Evolutionary conservation across 2,888 invertebrate genomes (phyloP).

Genomic region (Cataglyphis rosenhaueri): DNA sequence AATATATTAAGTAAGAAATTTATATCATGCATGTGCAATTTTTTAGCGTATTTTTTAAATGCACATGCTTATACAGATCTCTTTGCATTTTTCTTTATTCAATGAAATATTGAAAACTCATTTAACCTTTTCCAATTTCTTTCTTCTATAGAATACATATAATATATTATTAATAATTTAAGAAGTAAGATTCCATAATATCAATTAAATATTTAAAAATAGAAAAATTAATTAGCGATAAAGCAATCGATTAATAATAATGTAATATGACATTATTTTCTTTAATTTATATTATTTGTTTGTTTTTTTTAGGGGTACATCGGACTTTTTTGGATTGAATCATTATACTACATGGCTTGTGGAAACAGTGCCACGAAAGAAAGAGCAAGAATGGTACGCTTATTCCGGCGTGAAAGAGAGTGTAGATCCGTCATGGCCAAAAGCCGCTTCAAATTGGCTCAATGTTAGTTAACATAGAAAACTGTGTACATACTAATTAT

Average conservation of each 20-base stretch:
- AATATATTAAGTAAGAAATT: conserved; percentile 85
- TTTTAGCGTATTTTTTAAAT: not conserved
- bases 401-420: conserved; percentile 86
- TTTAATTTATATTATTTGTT: not conserved
- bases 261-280: not conserved
- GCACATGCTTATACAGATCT: not conserved
- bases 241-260: not conserved
- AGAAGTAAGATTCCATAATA: not conserved
- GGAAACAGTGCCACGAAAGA: conserved; percentile 52
- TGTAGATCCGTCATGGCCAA: conserved; percentile 88
- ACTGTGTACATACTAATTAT: conserved; percentile 25
- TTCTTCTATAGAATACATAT: not conserved
- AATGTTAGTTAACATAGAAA: conserved; percentile 85
- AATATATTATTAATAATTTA: no score
- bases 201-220: not conserved
- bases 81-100: not conserved
- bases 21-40: not conserved
- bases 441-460: conserved; percentile 88
- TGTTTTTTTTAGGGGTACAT: conserved; percentile 73
- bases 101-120: not conserved
- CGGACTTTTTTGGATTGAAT: conserved; percentile 80
- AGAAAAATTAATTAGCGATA: not conserved
- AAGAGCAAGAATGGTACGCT: conserved; percentile 70
- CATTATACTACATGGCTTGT: conserved; percentile 76
- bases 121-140: not conserved